These are phyloP conservation scores for Prunella himalayana DNA, from an alignment of 2,113 vertebrate genomes.

Conservation along the genomic window DNA sequence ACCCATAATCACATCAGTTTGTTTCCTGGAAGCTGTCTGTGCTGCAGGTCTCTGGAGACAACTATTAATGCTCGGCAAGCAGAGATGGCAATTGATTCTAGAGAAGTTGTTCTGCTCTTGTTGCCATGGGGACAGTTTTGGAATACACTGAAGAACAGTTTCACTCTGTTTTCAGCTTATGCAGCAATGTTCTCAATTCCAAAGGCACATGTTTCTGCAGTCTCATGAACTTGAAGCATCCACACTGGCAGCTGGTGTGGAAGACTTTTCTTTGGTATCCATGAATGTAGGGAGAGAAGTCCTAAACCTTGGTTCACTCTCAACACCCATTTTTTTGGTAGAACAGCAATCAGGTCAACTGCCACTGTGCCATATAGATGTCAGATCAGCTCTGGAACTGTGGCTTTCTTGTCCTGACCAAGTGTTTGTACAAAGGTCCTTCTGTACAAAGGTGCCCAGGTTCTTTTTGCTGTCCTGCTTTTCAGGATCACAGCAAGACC, in stretches of 20 bases:
- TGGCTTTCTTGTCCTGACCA: background rate
- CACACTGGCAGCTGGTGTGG: background rate
- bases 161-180: background rate
- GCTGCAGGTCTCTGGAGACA: background rate
- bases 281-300: background rate
- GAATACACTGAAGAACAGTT: background rate
- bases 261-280: background rate
- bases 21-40: conserved; percentile 14
- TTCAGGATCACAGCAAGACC: background rate
- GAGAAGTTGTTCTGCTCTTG: background rate
- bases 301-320: background rate
- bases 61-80: background rate
- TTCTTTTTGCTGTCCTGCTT: background rate
- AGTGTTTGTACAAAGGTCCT: background rate
- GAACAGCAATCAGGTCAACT: background rate
- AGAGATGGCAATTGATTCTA: background rate
- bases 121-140: background rate
- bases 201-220: background rate
- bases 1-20: background rate
- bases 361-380: background rate
- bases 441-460: background rate
- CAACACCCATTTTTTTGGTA: background rate
- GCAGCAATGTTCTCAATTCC: background rate
- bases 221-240: background rate
- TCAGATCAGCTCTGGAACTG: background rate